These are phyloP conservation scores for Zosterops hypoxanthus DNA, from an alignment of 2,113 vertebrate species.

Conservation along the genomic window DNA sequence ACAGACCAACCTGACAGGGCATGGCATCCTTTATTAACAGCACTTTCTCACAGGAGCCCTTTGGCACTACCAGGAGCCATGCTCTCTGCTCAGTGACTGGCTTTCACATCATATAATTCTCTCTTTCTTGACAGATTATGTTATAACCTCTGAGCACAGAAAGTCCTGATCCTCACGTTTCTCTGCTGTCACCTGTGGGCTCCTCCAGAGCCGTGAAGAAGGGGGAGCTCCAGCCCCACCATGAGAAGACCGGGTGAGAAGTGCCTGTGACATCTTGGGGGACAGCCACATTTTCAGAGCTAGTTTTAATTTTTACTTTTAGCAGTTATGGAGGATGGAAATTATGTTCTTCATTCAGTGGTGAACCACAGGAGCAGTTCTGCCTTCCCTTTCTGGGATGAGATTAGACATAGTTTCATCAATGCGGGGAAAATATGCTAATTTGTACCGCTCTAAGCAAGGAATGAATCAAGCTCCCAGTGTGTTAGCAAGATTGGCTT, in stretches of 20 bases:
- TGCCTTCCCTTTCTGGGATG: not conserved
- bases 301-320: constrained; percentile 6
- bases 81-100: not conserved
- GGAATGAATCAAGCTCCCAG: not conserved
- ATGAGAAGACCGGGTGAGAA: constrained; percentile 56
- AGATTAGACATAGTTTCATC: not conserved
- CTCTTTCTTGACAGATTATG: constrained; percentile 67
- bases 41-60: not conserved
- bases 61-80: not conserved
- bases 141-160: constrained; percentile 65
- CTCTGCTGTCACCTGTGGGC: constrained; percentile 54
- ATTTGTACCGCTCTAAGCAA: not conserved
- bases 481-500: not conserved
- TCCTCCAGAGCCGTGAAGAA: constrained; percentile 34
- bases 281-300: not conserved
- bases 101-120: constrained; percentile 60
- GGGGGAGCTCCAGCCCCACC: constrained; percentile 35
- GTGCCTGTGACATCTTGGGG: not conserved
- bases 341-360: not conserved
- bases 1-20: not conserved
- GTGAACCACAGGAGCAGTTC: not conserved
- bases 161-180: constrained; percentile 50
- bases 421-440: not conserved
- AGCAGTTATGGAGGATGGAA: not conserved
- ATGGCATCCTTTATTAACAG: not conserved